A percentile compares a stretch with the other conserved stretches of the same genome.
These are phyloP conservation scores for Pteria penguin DNA, from an alignment of 2,888 invertebrate species.

Conservation along the genomic window DNA sequence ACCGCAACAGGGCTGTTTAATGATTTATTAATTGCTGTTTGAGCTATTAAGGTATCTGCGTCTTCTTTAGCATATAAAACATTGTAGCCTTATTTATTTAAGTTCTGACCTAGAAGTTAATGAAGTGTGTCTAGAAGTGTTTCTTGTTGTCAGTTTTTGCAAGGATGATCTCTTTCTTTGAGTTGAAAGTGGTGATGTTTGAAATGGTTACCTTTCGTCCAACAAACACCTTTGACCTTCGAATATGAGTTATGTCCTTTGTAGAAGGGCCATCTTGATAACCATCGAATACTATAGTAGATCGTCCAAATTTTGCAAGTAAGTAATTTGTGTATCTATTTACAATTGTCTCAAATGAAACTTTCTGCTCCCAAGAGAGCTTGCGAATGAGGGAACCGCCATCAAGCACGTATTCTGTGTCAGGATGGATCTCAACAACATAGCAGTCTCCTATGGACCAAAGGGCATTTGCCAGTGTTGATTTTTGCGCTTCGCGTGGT, in stretches of 20 bases:
- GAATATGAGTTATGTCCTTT: slow-evolving; percentile 55
- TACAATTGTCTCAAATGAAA: not conserved
- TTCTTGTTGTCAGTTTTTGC: slow-evolving; percentile 62
- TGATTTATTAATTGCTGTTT: slow-evolving; percentile 46
- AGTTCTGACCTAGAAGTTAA: slow-evolving; percentile 35
- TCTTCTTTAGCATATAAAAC: slow-evolving; percentile 53
- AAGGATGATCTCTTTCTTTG: slow-evolving; percentile 59
- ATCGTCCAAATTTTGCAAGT: not conserved
- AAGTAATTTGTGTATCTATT: not conserved
- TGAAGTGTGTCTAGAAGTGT: slow-evolving; percentile 53
- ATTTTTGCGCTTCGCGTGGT: slow-evolving; percentile 47
- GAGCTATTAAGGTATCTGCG: slow-evolving; percentile 59
- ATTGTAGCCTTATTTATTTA: slow-evolving; percentile 24
- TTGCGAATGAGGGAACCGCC: slow-evolving; percentile 15
- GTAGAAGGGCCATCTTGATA: slow-evolving; percentile 50
- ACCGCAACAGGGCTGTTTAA: slow-evolving; percentile 31
- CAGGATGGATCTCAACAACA: not conserved
- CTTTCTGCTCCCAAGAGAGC: slow-evolving; percentile 1
- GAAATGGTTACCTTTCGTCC: slow-evolving; percentile 47
- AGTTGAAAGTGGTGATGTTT: slow-evolving; percentile 41
- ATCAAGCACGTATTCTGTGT: not conserved
- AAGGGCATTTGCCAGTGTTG: slow-evolving; percentile 50
- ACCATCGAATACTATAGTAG: slow-evolving; percentile 57
- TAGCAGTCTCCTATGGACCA: slow-evolving; percentile 34
- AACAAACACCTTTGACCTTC: slow-evolving; percentile 46